Conservation (phyloP, 2,888 invertebrate genomes). For the Epinotia bilunana region DNA sequence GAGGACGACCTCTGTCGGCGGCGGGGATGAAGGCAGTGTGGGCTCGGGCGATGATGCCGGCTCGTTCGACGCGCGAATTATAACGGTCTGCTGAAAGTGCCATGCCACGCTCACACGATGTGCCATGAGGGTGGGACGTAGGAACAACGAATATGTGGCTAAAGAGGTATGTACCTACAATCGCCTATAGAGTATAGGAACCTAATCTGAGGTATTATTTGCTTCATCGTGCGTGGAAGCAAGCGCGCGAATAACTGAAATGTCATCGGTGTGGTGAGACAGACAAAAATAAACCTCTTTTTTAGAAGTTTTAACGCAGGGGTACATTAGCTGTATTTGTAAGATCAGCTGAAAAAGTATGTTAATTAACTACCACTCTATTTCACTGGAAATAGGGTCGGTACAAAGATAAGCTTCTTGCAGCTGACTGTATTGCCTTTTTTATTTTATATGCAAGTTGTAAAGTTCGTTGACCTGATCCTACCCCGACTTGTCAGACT, state of each 20-base stretch:
- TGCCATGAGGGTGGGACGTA: constrained; percentile 67
- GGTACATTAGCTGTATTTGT: too few relatives aligned
- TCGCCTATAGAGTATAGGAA: too few relatives aligned
- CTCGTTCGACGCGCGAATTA: constrained; percentile 79
- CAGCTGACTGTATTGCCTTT: not conserved
- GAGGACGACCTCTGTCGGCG: constrained; percentile 58
- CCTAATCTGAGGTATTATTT: too few relatives aligned
- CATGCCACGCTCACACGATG: constrained; percentile 82
- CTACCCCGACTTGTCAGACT: not conserved
- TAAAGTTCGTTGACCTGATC: not conserved
- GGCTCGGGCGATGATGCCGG: constrained; percentile 68
- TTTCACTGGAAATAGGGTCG: not conserved
- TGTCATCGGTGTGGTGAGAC: too few relatives aligned
- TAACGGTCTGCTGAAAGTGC: constrained; percentile 84
- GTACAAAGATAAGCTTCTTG: not conserved
- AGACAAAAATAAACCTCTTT: too few relatives aligned
- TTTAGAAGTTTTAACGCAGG: too few relatives aligned
- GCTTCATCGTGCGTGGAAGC: too few relatives aligned
- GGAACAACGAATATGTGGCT: constrained; percentile 60
- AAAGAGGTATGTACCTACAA: too few relatives aligned
- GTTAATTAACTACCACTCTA: not conserved
- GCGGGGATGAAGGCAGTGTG: constrained; percentile 58
- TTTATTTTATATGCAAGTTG: not conserved
- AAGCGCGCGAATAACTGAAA: too few relatives aligned
- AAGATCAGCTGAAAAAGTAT: not conserved